These are phyloP conservation scores for Amia ocellicauda DNA, from an alignment of 2,113 vertebrate genomes.

Conservation along the genomic window DNA sequence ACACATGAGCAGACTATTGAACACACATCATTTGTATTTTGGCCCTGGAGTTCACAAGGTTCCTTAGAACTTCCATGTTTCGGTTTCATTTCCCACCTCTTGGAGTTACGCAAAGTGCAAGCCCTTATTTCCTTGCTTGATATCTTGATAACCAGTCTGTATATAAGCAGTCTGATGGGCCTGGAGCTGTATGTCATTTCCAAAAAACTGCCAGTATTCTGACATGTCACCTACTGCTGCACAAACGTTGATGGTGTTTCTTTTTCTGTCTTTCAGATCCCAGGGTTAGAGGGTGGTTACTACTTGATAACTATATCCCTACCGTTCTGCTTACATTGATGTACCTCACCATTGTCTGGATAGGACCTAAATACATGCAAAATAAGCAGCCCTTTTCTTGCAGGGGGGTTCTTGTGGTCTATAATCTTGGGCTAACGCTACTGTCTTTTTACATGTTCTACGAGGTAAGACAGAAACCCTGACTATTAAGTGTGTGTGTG, in stretches of 20 bases:
- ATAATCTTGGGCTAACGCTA: slow-evolving; percentile 86
- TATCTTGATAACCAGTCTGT: too few relatives aligned
- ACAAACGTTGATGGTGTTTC: slow-evolving; percentile 18
- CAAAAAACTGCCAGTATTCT: slow-evolving; percentile 15
- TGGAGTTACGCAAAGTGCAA: too few relatives aligned
- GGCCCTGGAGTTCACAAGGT: neutral
- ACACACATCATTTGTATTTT: slow-evolving; percentile 15
- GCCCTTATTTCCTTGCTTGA: too few relatives aligned
- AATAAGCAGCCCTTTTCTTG: slow-evolving; percentile 77
- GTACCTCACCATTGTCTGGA: slow-evolving; percentile 90
- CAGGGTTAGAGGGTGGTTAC: slow-evolving; percentile 87
- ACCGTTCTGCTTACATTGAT: slow-evolving; percentile 80
- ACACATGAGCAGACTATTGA: slow-evolving; percentile 7
- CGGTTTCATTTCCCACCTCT: too few relatives aligned
- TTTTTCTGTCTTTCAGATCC: slow-evolving; percentile 72
- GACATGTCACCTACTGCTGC: neutral
- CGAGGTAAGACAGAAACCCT: slow-evolving; percentile 73
- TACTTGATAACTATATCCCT: slow-evolving; percentile 86
- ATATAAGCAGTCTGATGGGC: too few relatives aligned
- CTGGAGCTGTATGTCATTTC: too few relatives aligned
- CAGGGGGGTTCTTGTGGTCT: slow-evolving; percentile 80
- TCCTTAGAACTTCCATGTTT: neutral
- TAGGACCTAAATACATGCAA: slow-evolving; percentile 93
- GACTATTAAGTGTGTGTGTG: too few relatives aligned
- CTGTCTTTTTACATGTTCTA: slow-evolving; percentile 94